Evolutionary conservation across 2,113 vertebrate species (phyloP), one percentile per base, ranked within the genome.

Genomic region (Entelurus aequoreus): DNA sequence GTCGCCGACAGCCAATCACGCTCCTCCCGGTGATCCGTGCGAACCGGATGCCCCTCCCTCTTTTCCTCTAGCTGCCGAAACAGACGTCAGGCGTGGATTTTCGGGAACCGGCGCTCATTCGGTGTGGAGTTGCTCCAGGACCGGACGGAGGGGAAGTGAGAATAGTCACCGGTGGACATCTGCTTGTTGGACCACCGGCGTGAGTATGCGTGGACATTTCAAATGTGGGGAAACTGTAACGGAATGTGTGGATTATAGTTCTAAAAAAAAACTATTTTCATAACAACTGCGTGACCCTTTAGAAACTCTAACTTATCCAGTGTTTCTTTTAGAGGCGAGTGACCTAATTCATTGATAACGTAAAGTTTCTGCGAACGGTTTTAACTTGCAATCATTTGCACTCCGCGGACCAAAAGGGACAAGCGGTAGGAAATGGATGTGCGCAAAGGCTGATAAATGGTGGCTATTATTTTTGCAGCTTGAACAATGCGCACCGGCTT

Each of bases 401-500:
- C 54, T 71, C 65, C 57, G 16, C 56, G 68, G 66, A 71, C 77
- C 70, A 4, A 28, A 28, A 3, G 4, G 28, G 28, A 28, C 28
- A 28, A 28, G 28, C 28, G 28, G 28, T 28, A 28, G 28, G 3
- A 28, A 28, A 28, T 28, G 28, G 28, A 28, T 28, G 56, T 70
- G 61, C 51, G 66, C 49, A 69, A 71, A 56, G 67, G 37, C 76
- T 82, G 82, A 84, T 78, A 81, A 77, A 86, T 79, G 72, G 76
- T 78, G 77, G 69, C 76, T 81, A 72, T 84, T 82, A 77, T 84
- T 76, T 78, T 57, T 80, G 61, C 75, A 79, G 76, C 82, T 57
- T 68, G 78, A 84, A 84, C 82, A 85, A 85, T 79, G 85, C 82
- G 87, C 79, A 75, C 84, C 84, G 87, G 90, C 92, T 94, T 94